Base-by-base conservation (phyloP, 2,797 vertebrate genomes). In the Dendrocincla tyrannina region DNA sequence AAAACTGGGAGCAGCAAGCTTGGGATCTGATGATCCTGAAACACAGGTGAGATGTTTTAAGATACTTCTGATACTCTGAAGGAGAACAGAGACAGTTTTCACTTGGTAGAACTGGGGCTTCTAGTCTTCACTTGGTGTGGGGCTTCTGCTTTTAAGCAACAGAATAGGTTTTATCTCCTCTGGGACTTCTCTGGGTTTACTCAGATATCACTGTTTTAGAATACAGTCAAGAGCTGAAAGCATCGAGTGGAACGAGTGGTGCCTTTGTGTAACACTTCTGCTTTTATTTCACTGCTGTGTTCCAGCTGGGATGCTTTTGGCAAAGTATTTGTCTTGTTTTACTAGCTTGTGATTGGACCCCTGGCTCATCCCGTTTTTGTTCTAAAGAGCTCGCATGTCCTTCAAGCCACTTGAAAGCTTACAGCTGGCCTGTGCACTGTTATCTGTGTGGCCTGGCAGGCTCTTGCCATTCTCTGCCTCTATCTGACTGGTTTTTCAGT, bases 11-110 rank as follows among this genome's bases (percentile, higher is more conserved):
- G 99, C 99, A 0, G 98, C 99, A 74, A 99, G 99, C 96, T 98
- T 99, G 96, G 99, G 99, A 67, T 99, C 99, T 0, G 98, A 99
- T 47, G 99, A 99, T 96, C 99, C 99, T 0, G 99, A 99, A 98
- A 99, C 99, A 58, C 99, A 99, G 99, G 99, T 99, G 90, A 35
- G 81, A 52, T 28, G 8, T 47, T 75, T 58, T 55, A 66, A 68
- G 3, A 5, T 56, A 70, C 90, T 90, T 91, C 39, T 91, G 35
- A 19, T 78, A 55, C 3, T 53, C 12, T n/a, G 78, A 17, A 23
- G 80, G 56, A 88, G 28, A 85, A 11, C 15, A 59, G 30, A 76
- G 35, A 32, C 27, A 44, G 17, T 58, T 82, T 60, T 70, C 10
- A 63, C 8, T 28, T 46, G 10, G 5, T 47, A 62, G 82, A 59